These are phyloP conservation scores for Pica pica DNA, from an alignment of 2,113 vertebrate species.

Conservation along the genomic window DNA sequence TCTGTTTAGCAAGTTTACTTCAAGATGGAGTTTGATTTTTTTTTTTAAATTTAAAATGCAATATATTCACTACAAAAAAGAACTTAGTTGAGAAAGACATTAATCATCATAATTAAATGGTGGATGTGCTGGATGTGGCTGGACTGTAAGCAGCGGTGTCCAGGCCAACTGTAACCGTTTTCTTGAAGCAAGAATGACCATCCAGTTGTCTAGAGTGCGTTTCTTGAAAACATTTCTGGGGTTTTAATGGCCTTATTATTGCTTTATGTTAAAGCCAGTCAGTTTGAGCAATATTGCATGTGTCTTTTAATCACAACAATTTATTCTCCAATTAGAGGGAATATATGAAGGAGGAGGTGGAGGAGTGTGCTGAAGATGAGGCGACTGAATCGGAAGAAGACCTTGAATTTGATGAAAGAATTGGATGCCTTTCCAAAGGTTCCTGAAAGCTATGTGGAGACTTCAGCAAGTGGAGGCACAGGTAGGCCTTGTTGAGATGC, in stretches of 20 bases:
- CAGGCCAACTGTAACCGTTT: background rate
- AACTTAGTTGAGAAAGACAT: background rate
- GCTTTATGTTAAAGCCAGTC: background rate
- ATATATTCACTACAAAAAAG: background rate
- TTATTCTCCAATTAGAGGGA: constrained; percentile 51
- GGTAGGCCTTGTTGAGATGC: constrained; percentile 67
- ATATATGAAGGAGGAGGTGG: constrained; percentile 72
- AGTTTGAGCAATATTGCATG: background rate
- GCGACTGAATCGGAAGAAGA: constrained; percentile 93
- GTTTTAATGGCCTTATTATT: background rate
- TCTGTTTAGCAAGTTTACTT: background rate
- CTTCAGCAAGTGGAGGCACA: constrained; percentile 90
- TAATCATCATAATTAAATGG: background rate
- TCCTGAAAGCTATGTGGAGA: constrained; percentile 95
- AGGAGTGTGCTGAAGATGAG: constrained; percentile 81
- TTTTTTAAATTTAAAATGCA: background rate
- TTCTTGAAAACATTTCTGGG: background rate
- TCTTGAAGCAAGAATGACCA: background rate
- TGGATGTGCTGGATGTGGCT: background rate
- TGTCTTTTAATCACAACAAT: background rate
- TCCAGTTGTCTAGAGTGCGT: background rate
- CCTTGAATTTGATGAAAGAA: constrained; percentile 91
- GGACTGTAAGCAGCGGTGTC: background rate
- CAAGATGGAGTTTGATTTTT: background rate
- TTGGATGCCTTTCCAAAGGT: constrained; percentile 97